Conservation (phyloP, 2,797 vertebrate genomes). For the Vireo griseus region DNA sequence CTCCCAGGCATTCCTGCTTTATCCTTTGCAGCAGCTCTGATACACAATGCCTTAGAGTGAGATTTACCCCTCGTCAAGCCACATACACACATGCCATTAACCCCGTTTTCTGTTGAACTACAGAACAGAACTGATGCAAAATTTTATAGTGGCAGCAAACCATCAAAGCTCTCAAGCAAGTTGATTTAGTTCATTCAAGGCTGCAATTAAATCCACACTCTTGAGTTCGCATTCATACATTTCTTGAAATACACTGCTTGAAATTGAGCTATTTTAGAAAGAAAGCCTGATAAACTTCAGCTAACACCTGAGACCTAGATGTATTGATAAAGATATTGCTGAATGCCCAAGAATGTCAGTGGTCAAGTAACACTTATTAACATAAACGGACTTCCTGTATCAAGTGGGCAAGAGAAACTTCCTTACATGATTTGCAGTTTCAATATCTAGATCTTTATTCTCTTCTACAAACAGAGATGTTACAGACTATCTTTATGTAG, state of each 20-base stretch:
- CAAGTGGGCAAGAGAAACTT: neutral
- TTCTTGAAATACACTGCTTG: neutral
- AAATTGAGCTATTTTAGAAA: neutral
- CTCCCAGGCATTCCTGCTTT: neutral
- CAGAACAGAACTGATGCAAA: neutral
- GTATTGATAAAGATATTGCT: neutral
- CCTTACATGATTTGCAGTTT: neutral
- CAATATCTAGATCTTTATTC: neutral
- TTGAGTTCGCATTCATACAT: neutral
- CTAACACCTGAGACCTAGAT: neutral
- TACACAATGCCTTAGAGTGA: neutral
- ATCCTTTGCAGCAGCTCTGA: neutral
- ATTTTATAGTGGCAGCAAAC: neutral
- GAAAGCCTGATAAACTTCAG: neutral
- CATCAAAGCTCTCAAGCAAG: neutral
- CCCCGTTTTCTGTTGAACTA: neutral
- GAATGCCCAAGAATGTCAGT: neutral
- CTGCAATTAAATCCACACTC: neutral
- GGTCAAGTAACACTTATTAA: neutral
- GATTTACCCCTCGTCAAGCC: neutral
- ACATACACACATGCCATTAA: accelerated
- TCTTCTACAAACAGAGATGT: neutral
- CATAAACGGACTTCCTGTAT: neutral
- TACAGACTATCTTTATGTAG: neutral
- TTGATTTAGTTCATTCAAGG: neutral